Evolutionary conservation across 2,113 vertebrate genomes (phyloP), one percentile per base, ranked within the genome.

Genomic region (Pontoporia blainvillei): DNA sequence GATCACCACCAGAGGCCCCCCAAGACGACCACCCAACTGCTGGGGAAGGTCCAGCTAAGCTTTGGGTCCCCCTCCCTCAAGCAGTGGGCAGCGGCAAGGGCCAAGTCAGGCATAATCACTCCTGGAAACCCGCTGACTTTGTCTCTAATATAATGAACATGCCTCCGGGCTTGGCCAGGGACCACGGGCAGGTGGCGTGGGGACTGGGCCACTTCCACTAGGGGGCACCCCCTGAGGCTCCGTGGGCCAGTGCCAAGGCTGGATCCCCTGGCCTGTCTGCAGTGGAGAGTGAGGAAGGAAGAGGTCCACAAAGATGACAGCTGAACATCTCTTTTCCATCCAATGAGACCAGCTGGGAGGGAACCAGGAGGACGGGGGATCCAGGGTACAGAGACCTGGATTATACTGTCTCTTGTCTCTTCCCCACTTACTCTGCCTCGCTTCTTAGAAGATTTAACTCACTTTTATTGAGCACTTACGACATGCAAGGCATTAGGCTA

Each of bases 371-470:
- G 41, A 72, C 0, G 5, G 1, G 41, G 36, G 3, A 18, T n/a
- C 31, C 8, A 0, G 0, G 27, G 39, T 23, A 17, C 54, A 54
- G 39, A 75, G 25, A 36, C 7, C 21, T 0, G 0, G 18, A 18
- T 25, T 31, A 8, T 2, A 25, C 15, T n/a, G 1, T 61, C n/a
- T 52, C 59, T 61, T 72, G 20, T n/a, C 29, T 39, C 62, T 41
- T 10, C 13, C 5, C n/a, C 34, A 1, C 17, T 67, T 95, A 34
- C 23, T 64, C 41, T 27, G 27, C 49, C 59, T 25, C 23, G 21
- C 57, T 72, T 36, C 44, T n/a, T 54, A 31, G 41, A 69, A 39
- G 41, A 3, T 8, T 69, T 88, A 73, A 67, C 20, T 61, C 34
- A n/a, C 20, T 49, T 86, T 86, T 34, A 86, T 2, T 23, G 57